Percentiles rank a stretch among this genome's conserved stretches.
Evolutionary conservation across 2,888 invertebrate genomes (phyloP).

Genomic region (Dione juno): DNA sequence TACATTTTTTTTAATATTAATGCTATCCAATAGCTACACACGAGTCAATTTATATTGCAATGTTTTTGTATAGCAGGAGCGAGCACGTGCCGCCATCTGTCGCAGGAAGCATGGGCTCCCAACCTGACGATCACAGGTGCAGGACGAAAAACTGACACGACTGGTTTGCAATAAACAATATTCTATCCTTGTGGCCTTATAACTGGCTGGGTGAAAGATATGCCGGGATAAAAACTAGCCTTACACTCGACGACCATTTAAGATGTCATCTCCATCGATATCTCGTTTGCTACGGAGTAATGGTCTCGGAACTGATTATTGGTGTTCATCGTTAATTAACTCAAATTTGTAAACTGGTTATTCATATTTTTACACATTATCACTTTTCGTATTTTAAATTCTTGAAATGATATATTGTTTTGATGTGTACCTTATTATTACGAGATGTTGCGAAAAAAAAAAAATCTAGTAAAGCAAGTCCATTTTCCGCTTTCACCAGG

Average conservation of each 20-base stretch:
- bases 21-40: slow-evolving; percentile 23
- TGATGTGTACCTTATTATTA: no score
- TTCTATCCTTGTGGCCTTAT: slow-evolving; percentile 29
- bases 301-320: slow-evolving; percentile 10
- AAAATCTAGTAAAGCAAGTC: no score
- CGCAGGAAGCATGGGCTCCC: slow-evolving; percentile 80
- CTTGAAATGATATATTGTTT: no score
- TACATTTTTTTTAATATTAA: not conserved
- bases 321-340: slow-evolving; percentile 1
- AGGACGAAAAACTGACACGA: slow-evolving; percentile 44
- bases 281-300: not conserved
- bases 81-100: slow-evolving; percentile 78
- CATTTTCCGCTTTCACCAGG: no score
- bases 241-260: not conserved
- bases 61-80: slow-evolving; percentile 41
- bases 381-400: no score
- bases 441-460: no score
- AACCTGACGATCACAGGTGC: slow-evolving; percentile 51
- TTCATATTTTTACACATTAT: no score
- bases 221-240: slow-evolving; percentile 22
- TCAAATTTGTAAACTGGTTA: not conserved
- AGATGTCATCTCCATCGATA: slow-evolving; percentile 18
- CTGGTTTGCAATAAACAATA: slow-evolving; percentile 39
- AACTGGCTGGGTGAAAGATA: slow-evolving; percentile 22
- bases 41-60: slow-evolving; percentile 51